These are phyloP conservation scores for Pristionchus mayeri DNA, from an alignment of 2,888 invertebrate genomes.

Conservation along the genomic window DNA sequence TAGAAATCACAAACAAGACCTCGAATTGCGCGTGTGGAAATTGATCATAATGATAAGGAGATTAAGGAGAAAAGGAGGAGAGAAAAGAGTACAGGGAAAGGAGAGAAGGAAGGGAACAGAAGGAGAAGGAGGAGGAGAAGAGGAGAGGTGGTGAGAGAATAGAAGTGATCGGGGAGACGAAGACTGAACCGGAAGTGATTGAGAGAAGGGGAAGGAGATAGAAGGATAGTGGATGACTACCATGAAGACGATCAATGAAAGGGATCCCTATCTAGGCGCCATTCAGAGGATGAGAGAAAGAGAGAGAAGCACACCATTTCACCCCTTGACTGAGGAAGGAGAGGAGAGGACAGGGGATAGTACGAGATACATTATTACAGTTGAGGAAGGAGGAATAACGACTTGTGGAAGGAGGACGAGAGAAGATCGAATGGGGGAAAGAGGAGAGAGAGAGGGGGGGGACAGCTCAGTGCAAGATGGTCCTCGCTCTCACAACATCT, in stretches of 20 bases:
- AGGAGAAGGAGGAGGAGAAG: background rate
- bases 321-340: too few species aligned
- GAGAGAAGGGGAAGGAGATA: background rate
- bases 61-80: background rate
- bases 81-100: background rate
- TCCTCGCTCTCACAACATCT: slow-evolving; percentile 1
- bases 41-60: slow-evolving; percentile 33
- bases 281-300: background rate
- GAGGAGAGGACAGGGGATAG: background rate
- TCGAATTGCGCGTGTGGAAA: background rate
- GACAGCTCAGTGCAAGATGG: background rate
- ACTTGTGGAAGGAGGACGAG: slow-evolving; percentile 3
- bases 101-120: background rate
- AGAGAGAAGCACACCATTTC: background rate
- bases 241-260: background rate
- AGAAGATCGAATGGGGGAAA: background rate
- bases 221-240: background rate
- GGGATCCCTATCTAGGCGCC: background rate
- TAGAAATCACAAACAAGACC: background rate
- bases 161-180: background rate
- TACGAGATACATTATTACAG: slow-evolving; percentile 7
- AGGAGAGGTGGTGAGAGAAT: too few species aligned
- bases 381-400: slow-evolving; percentile 16
- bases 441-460: slow-evolving; percentile 7
- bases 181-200: slow-evolving; percentile 5